These are phyloP conservation scores for Eupithecia pulchellata DNA, from an alignment of 2,888 invertebrate genomes.

Conservation along the genomic window DNA sequence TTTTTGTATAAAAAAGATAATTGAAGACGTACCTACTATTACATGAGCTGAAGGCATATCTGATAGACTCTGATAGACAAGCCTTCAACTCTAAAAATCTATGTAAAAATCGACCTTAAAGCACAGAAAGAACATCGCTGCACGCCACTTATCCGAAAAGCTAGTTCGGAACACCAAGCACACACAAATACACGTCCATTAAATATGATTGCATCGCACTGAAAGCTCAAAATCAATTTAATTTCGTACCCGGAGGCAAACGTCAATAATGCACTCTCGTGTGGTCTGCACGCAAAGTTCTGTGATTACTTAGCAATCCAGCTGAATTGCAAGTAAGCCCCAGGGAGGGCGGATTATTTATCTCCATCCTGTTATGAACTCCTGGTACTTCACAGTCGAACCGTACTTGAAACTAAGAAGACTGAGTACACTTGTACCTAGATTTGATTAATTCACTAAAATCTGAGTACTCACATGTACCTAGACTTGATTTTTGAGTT, in stretches of 20 bases:
- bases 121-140: neutral
- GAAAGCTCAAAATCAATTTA: conserved; percentile 24
- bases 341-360: conserved; percentile 28
- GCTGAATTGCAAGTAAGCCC: conserved; percentile 33
- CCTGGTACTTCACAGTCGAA: conserved; percentile 19
- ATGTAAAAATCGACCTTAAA: neutral
- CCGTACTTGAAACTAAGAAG: neutral
- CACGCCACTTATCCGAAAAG: neutral
- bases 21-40: too few relatives aligned
- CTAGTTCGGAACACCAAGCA: neutral
- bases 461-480: too few relatives aligned
- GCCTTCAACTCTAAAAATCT: neutral
- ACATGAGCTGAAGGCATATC: too few relatives aligned
- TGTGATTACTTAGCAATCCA: conserved; percentile 37
- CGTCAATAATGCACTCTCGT: conserved; percentile 36
- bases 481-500: too few relatives aligned
- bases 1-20: too few relatives aligned
- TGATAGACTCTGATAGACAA: too few relatives aligned
- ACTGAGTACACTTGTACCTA: neutral
- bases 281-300: conserved; percentile 34
- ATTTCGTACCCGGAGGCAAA: conserved; percentile 26
- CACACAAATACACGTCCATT: conserved; percentile 2
- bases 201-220: conserved; percentile 17
- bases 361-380: conserved; percentile 30
- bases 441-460: neutral